A percentile compares a stretch with the other conserved stretches of the same genome.
Conservation (phyloP, 2,888 invertebrate genomes). For the Aquatica leii region DNA sequence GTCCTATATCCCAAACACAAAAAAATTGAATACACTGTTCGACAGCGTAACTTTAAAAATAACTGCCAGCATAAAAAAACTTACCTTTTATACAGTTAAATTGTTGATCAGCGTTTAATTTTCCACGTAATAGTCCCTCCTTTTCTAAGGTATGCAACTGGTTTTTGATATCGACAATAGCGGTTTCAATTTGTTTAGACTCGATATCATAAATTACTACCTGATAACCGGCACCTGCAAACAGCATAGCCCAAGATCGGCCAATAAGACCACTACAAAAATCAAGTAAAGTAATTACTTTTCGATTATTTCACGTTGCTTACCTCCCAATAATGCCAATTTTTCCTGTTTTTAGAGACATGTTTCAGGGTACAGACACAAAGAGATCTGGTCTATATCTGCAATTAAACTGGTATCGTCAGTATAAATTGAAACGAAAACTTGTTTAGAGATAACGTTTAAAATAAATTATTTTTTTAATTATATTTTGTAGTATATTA, state of each 20-base stretch:
- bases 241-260: conserved; percentile 96
- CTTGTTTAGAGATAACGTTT: too few species aligned
- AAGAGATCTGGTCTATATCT: background rate
- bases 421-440: too few species aligned
- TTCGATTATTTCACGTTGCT: too few species aligned
- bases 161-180: conserved; percentile 75
- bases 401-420: too few species aligned
- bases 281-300: too few species aligned
- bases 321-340: conserved; percentile 82
- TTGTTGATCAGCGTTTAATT: conserved; percentile 77
- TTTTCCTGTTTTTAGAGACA: conserved; percentile 66
- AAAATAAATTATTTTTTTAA: too few species aligned
- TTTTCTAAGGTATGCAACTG: conserved; percentile 77
- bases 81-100: conserved; percentile 78
- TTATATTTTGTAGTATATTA: too few species aligned
- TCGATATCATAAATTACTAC: conserved; percentile 88
- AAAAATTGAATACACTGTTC: too few species aligned
- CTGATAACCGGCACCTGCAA: conserved; percentile 90
- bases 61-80: too few species aligned
- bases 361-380: too few species aligned
- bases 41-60: too few species aligned
- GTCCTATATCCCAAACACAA: too few species aligned
- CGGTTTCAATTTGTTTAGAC: conserved; percentile 75
- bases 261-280: conserved; percentile 90
- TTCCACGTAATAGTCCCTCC: conserved; percentile 79